Evolutionary conservation across 1,140 invertebrate genomes (phyloP).

Genomic region (Berghia stephanieae): DNA sequence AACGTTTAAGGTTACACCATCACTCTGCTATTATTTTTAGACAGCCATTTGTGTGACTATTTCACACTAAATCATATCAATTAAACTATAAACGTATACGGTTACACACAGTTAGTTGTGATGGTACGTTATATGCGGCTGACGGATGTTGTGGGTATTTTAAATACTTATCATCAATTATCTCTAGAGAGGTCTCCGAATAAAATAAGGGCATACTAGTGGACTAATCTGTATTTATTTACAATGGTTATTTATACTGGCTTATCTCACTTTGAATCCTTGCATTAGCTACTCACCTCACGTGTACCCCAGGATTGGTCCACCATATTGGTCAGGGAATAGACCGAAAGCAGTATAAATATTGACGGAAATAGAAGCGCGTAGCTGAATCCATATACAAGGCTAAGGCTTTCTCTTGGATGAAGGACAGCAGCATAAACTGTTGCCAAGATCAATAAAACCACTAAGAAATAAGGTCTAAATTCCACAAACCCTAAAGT

Average conservation of each 20-base stretch:
- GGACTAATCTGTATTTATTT: background rate
- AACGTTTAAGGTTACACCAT: too few species aligned
- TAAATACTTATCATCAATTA: background rate
- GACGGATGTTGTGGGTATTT: background rate
- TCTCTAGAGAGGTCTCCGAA: background rate
- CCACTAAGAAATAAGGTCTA: constrained; percentile 44
- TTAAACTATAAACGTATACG: too few species aligned
- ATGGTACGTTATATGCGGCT: too few species aligned
- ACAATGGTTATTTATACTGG: background rate
- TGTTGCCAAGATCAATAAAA: constrained; percentile 33
- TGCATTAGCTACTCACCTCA: constrained; percentile 10
- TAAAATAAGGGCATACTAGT: background rate
- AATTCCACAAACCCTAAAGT: constrained; percentile 34
- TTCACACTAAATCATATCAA: too few species aligned
- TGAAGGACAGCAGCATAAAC: constrained; percentile 44
- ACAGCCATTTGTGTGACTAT: too few species aligned
- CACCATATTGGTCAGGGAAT: constrained; percentile 43
- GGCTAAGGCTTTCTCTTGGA: constrained; percentile 32
- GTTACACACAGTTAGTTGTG: too few species aligned
- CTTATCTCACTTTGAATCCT: constrained; percentile 23
- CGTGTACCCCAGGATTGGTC: constrained; percentile 47
- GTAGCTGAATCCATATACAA: constrained; percentile 41
- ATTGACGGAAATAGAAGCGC: constrained; percentile 43
- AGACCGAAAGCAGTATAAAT: constrained; percentile 44
- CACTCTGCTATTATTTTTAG: too few species aligned